Evolutionary conservation across 2,113 vertebrate genomes (phyloP), one percentile per base, ranked within the genome.

Genomic region (Leuciscus idus): DNA sequence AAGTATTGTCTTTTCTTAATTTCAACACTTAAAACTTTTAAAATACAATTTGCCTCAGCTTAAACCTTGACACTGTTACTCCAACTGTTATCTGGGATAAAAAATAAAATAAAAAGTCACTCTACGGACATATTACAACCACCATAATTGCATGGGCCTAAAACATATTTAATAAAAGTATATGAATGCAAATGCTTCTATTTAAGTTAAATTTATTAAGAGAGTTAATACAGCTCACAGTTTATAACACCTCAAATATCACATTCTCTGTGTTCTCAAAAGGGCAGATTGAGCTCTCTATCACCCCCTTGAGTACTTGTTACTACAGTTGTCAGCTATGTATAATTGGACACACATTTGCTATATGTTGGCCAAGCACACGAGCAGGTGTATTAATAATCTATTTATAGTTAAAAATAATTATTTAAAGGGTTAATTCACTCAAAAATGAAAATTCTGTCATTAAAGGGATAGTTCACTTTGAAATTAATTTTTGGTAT

Each of bases 1-100:
- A 98, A 94, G 95, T 98, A 96, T 83, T 15, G 9, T 59, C 19
- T 57, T 78, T 96, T 94, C 87, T 88, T 23, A 1, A 72, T 39
- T 78, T 94, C 95, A 95, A 92, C 90, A 91, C 90, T 91, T 92
- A 90, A 30, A 9, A 48, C 23, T 48, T 48, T 48, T 26, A 48
- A 75, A 26, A 50, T 48, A 48, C 23, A 48, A 17, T 48, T 46
- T 74, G 21, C 23, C 39, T 13, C 21, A 48, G 4, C 39, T 74
- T 4, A 48, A 75, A 48, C 23, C 43, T 48, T 74, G 11, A 74
- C 39, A n/a, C 39, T n/a, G 36, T 66, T 68, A 30, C 64, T 68
- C 64, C 6, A 36, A 33, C 17, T 70, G 33, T 10, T 10, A 70
- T 33, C 17, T 70, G 17, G 36, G 66, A 26, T 74, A 39, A 26